These are phyloP conservation scores for Zosterops lateralis DNA, from an alignment of 2,113 vertebrate species.

Conservation along the genomic window DNA sequence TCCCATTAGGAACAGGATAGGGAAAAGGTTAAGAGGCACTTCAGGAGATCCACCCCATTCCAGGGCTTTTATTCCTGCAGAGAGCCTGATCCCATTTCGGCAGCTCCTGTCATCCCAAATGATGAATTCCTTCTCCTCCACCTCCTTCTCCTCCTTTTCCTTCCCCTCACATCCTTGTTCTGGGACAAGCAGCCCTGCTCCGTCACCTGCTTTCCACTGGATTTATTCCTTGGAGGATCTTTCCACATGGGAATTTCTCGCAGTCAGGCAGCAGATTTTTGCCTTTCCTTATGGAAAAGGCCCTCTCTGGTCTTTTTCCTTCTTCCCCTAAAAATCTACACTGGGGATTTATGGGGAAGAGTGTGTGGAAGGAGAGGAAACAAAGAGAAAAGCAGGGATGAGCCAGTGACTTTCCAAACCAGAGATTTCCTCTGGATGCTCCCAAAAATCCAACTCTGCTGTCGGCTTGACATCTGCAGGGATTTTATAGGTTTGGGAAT, in stretches of 20 bases:
- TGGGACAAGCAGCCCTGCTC: not conserved
- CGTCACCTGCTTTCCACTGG: rapidly evolving
- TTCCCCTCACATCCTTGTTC: not conserved
- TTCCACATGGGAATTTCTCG: not conserved
- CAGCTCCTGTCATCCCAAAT: not conserved
- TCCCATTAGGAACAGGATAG: not conserved
- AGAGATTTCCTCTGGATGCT: not conserved
- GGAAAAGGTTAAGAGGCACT: conserved; percentile 49
- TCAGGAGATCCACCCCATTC: not conserved
- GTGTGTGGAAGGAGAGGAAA: not conserved
- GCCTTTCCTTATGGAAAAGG: not conserved
- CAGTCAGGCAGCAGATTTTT: rapidly evolving
- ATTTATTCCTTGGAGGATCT: not conserved
- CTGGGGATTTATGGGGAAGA: not conserved
- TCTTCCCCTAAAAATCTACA: not conserved
- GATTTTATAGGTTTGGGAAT: conserved; percentile 12
- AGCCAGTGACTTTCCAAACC: not conserved
- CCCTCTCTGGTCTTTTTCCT: not conserved
- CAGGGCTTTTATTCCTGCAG: not conserved
- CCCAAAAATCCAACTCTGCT: not conserved
- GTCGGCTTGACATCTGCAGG: not conserved
- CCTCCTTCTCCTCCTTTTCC: not conserved
- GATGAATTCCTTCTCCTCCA: not conserved
- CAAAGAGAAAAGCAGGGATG: not conserved
- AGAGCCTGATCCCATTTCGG: rapidly evolving